phyloP scores from a whole-genome alignment of 2,113 vertebrate species.

The Onychostruthus taczanowskii region DNA sequence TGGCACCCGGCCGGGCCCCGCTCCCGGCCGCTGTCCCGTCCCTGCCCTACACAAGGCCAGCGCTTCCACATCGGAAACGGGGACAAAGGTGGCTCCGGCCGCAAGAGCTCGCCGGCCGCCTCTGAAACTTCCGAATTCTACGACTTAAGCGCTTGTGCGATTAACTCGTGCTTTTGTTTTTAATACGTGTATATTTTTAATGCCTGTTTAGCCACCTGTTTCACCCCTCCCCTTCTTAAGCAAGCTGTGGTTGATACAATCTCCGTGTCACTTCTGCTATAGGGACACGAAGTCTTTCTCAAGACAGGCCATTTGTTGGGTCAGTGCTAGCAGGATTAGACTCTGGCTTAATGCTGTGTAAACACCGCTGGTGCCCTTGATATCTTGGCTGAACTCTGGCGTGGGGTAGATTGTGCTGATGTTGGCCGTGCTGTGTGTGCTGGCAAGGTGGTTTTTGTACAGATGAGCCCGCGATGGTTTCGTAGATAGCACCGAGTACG shows the following conservation, averaged over 20 bases:
- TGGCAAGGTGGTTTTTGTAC: neutral
- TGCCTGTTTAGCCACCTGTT: neutral
- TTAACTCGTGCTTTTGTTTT: neutral
- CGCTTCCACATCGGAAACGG: neutral
- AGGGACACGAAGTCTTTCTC: neutral
- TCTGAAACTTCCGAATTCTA: neutral
- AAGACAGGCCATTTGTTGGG: neutral
- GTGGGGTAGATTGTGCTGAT: neutral
- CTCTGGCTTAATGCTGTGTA: neutral
- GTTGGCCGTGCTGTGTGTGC: neutral
- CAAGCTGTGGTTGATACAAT: neutral
- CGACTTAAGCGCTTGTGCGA: too few relatives aligned
- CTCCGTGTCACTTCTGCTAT: neutral
- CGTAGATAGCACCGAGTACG: neutral
- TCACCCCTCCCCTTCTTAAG: neutral
- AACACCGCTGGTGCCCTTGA: neutral
- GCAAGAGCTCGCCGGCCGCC: neutral
- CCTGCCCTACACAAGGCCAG: neutral
- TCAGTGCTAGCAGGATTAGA: neutral
- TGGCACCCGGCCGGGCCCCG: neutral
- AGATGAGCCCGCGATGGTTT: neutral
- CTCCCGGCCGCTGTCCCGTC: neutral
- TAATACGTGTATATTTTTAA: neutral
- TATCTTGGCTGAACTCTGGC: neutral
- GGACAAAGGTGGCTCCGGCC: conserved; percentile 23